These are phyloP conservation scores for Cataglyphis livida DNA, from an alignment of 2,888 invertebrate genomes.

Conservation along the genomic window DNA sequence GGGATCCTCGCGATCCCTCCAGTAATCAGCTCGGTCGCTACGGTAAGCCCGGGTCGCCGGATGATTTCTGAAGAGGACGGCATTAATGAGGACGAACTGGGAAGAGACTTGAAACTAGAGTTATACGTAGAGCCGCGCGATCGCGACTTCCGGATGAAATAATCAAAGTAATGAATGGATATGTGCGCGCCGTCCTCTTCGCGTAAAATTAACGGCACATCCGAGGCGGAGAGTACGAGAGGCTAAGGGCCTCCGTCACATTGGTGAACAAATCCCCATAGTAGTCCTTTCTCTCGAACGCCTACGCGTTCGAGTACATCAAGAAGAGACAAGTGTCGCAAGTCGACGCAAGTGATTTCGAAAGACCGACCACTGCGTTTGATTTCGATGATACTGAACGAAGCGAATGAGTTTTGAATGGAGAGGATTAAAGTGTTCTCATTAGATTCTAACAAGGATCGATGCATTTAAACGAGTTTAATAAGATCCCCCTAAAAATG, in stretches of 20 bases:
- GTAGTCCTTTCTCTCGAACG: constrained; percentile 26
- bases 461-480: not conserved
- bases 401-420: not conserved
- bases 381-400: not conserved
- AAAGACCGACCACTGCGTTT: not conserved
- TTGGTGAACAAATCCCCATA: constrained; percentile 28
- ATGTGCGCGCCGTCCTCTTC: constrained; percentile 47
- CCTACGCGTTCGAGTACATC: not conserved
- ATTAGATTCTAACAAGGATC: not conserved
- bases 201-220: constrained; percentile 60
- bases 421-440: not conserved
- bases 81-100: constrained; percentile 58
- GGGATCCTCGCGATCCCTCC: constrained; percentile 62
- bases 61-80: constrained; percentile 66
- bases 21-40: constrained; percentile 66
- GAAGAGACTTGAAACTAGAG: constrained; percentile 60
- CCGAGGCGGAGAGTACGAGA: constrained; percentile 35
- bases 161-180: constrained; percentile 45
- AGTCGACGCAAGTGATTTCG: constrained; percentile 24
- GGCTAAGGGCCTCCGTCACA: constrained; percentile 34
- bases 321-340: constrained; percentile 21
- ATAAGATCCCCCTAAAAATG: not conserved
- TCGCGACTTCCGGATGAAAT: constrained; percentile 19
- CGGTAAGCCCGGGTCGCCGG: constrained; percentile 67
- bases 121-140: constrained; percentile 13